These are phyloP conservation scores for Aplodontia rufa DNA, from an alignment of 2,113 vertebrate species.

Conservation along the genomic window DNA sequence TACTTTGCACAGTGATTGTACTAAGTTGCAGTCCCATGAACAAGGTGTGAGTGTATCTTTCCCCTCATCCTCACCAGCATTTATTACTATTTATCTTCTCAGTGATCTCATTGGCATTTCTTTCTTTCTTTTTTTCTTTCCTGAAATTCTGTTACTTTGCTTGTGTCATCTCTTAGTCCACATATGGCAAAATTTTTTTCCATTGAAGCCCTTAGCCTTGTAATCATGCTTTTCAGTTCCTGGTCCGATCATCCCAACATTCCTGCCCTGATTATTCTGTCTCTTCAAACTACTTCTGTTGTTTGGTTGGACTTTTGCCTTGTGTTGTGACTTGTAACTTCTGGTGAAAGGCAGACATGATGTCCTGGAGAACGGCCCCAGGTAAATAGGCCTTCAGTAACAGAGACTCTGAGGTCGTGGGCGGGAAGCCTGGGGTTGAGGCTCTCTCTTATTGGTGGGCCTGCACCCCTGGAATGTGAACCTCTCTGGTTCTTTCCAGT, in stretches of 20 bases:
- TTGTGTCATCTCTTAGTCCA: background rate
- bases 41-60: too few species aligned
- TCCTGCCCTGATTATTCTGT: background rate
- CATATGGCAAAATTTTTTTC: background rate
- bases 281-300: background rate
- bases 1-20: too few species aligned
- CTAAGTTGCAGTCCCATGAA: too few species aligned
- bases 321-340: background rate
- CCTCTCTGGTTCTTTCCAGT: background rate
- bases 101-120: too few species aligned
- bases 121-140: background rate
- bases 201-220: background rate
- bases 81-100: too few species aligned
- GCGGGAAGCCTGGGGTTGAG: background rate
- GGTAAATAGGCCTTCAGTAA: background rate
- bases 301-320: background rate
- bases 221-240: background rate
- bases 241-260: background rate
- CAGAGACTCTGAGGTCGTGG: background rate
- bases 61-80: too few species aligned
- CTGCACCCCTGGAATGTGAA: background rate
- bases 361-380: background rate
- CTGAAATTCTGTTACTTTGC: background rate
- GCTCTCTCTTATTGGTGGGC: background rate
- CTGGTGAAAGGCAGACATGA: background rate